Conservation (phyloP, 1,140 invertebrate genomes). For the Hyles vespertilio region DNA sequence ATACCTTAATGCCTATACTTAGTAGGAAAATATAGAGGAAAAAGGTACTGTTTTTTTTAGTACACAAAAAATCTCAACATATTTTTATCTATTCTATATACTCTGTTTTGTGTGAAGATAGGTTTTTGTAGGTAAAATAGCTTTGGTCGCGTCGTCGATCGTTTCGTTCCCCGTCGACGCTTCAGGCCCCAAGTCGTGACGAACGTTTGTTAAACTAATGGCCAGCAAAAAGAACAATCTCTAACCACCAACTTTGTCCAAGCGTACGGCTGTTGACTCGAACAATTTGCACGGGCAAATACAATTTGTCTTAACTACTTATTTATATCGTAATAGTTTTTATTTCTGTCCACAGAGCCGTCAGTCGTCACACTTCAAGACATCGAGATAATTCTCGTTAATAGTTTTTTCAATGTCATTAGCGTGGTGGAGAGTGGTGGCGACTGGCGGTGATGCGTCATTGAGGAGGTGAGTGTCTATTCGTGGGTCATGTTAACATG, state of each 20-base stretch:
- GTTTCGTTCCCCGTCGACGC: not conserved
- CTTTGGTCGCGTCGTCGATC: too few species aligned
- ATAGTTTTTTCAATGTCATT: constrained; percentile 27
- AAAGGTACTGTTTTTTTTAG: too few species aligned
- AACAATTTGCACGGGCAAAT: constrained; percentile 57
- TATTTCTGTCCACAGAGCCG: constrained; percentile 29
- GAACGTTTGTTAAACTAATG: constrained; percentile 63
- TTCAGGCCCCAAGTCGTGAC: constrained; percentile 55
- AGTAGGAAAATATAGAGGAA: too few species aligned
- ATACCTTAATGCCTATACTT: too few species aligned
- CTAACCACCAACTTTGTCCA: constrained; percentile 47
- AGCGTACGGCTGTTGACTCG: constrained; percentile 48
- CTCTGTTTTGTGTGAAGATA: too few species aligned
- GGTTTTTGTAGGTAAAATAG: too few species aligned
- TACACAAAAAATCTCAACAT: too few species aligned
- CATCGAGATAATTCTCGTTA: constrained; percentile 14
- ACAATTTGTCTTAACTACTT: constrained; percentile 42
- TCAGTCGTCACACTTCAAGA: too few species aligned
- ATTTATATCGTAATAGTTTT: constrained; percentile 35
- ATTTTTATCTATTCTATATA: too few species aligned
- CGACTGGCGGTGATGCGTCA: too few species aligned
- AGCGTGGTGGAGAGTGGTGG: not conserved
- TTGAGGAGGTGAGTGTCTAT: not conserved
- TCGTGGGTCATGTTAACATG: not conserved
- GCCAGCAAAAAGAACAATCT: constrained; percentile 55